Conservation (phyloP, 2,797 vertebrate genomes). For the Bovichtus diacanthus region DNA sequence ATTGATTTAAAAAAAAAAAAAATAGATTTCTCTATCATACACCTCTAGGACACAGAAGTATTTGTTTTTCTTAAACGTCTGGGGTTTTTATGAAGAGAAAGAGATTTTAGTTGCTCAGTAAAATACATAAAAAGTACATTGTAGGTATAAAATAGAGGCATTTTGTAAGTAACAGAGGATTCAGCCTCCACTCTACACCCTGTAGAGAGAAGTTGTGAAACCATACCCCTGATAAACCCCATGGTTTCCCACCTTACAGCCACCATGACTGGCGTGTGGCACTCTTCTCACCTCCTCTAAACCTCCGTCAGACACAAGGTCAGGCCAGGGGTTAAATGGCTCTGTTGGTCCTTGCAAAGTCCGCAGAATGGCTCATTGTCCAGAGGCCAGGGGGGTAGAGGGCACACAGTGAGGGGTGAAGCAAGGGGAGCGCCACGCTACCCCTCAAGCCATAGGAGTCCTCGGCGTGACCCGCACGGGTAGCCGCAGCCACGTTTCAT, state of each 20-base stretch:
- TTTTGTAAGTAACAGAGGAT: slow-evolving; percentile 1
- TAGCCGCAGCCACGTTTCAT: slow-evolving; percentile 73
- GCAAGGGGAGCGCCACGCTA: slow-evolving; percentile 43
- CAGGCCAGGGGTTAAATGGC: slow-evolving; percentile 84
- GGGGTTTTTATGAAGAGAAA: background rate
- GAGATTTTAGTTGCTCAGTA: background rate
- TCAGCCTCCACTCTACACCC: slow-evolving; percentile 12
- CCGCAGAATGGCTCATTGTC: slow-evolving; percentile 85
- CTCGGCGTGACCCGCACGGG: slow-evolving; percentile 72
- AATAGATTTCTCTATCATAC: background rate
- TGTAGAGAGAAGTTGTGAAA: slow-evolving; percentile 52
- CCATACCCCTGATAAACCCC: slow-evolving; percentile 23
- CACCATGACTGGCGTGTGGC: slow-evolving; percentile 63
- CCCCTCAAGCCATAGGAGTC: slow-evolving; percentile 78
- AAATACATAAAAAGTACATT: background rate
- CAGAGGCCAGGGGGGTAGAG: slow-evolving; percentile 62
- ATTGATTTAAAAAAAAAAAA: too few species aligned
- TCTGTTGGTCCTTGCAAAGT: slow-evolving; percentile 70
- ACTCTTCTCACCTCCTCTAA: slow-evolving; percentile 70
- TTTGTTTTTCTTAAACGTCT: background rate
- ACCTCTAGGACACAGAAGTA: background rate
- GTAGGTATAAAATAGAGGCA: background rate
- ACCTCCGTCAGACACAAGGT: slow-evolving; percentile 80
- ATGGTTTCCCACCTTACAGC: slow-evolving; percentile 49
- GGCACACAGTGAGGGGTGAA: slow-evolving; percentile 73